Evolutionary conservation across 2,888 invertebrate species (phyloP).

Genomic region (Tholera decimalis): DNA sequence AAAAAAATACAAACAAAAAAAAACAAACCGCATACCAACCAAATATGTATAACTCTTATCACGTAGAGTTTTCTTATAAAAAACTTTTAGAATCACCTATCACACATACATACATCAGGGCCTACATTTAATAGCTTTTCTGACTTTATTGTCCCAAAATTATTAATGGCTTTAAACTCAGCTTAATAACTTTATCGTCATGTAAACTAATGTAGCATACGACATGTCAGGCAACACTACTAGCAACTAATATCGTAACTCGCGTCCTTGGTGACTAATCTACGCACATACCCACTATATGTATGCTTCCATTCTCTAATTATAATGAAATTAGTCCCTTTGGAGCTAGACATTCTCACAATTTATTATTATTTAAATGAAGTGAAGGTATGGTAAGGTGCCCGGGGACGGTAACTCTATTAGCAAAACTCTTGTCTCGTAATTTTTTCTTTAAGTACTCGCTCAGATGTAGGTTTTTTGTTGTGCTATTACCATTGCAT

Average conservation of each 20-base stretch:
- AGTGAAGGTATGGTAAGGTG: constrained; percentile 13
- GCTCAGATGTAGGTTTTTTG: constrained; percentile 20
- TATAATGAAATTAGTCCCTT: constrained; percentile 43
- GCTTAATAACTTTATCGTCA: constrained; percentile 22
- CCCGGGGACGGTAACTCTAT: constrained; percentile 18
- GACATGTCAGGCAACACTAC: constrained; percentile 18
- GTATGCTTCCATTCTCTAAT: constrained; percentile 24
- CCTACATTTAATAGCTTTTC: not conserved
- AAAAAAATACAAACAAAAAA: too few species aligned
- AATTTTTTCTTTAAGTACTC: constrained; percentile 20
- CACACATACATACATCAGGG: not conserved
- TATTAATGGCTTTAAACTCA: constrained; percentile 16
- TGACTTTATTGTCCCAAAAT: constrained; percentile 12
- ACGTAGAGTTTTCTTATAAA: not conserved
- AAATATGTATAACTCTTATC: not conserved
- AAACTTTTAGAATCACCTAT: not conserved
- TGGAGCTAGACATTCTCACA: constrained; percentile 20
- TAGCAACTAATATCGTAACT: constrained; percentile 44
- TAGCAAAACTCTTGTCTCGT: constrained; percentile 31
- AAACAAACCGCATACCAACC: not conserved
- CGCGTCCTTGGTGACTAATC: constrained; percentile 48
- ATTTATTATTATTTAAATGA: constrained; percentile 44
- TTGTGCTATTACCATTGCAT: not conserved
- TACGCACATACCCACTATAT: constrained; percentile 1
- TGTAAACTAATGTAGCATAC: constrained; percentile 11